A percentile compares a stretch with the other conserved stretches of the same genome.
Evolutionary conservation across 2,113 vertebrate species (phyloP).

Genomic region (Corythornis madagascariensis): DNA sequence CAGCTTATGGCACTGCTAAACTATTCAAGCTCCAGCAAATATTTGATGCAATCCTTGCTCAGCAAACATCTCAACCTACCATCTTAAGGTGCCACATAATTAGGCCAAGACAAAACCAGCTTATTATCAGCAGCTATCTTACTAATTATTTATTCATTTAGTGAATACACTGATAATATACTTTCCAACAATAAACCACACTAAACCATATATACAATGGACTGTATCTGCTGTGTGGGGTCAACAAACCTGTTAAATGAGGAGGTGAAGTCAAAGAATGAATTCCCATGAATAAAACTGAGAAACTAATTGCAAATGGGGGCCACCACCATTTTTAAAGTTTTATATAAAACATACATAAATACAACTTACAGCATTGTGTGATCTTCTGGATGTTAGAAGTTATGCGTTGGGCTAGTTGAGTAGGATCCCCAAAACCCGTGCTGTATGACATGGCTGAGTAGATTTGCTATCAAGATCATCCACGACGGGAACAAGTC

Average conservation of each 20-base stretch:
- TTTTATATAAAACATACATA: not conserved
- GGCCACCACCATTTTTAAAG: not conserved
- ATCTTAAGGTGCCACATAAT: not conserved
- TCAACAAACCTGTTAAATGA: not conserved
- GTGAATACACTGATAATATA: not conserved
- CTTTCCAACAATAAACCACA: not conserved
- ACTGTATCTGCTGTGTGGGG: not conserved
- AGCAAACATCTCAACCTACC: not conserved
- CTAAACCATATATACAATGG: not conserved
- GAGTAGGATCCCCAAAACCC: conserved; percentile 68
- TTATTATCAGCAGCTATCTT: not conserved
- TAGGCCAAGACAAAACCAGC: not conserved
- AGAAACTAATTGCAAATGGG: accelerated
- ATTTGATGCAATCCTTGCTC: not conserved
- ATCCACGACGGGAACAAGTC: conserved; percentile 38
- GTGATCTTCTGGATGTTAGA: conserved; percentile 86
- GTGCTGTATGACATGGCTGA: conserved; percentile 73
- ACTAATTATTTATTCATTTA: not conserved
- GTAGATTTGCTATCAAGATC: not conserved
- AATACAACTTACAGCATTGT: conserved; percentile 78
- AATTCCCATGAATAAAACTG: not conserved
- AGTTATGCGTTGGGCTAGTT: conserved; percentile 78
- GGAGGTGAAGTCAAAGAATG: not conserved
- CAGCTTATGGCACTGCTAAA: not conserved
- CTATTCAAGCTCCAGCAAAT: not conserved